A percentile compares a stretch with the other conserved stretches of the same genome.
Evolutionary conservation across 2,113 vertebrate genomes (phyloP).

Genomic region (Columba janthina): DNA sequence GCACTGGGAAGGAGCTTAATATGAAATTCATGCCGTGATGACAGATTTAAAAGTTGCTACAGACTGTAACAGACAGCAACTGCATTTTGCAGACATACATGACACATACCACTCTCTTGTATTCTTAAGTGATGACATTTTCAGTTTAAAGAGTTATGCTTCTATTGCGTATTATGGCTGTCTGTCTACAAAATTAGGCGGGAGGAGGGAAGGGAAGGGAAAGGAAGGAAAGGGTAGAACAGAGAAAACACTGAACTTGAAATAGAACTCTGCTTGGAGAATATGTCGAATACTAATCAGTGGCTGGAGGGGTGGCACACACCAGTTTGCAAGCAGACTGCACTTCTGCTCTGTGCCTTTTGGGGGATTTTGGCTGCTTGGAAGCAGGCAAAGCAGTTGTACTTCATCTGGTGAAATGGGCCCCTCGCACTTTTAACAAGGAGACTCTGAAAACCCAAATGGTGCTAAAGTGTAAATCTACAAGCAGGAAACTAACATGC

Average conservation of each 20-base stretch:
- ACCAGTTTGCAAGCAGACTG: conserved; percentile 68
- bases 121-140: conserved; percentile 95
- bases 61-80: conserved; percentile 91
- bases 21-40: conserved; percentile 87
- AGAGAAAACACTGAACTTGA: conserved; percentile 82
- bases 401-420: conserved; percentile 63
- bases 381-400: conserved; percentile 53
- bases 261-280: conserved; percentile 80
- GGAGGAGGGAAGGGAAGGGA: conserved; percentile 45
- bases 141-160: conserved; percentile 90
- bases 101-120: conserved; percentile 85
- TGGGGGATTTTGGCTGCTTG: conserved; percentile 34
- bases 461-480: conserved; percentile 79
- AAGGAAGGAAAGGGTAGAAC: conserved; percentile 23
- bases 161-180: conserved; percentile 79
- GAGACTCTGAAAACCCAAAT: conserved; percentile 69
- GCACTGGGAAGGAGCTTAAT: conserved; percentile 83
- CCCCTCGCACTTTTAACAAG: conserved; percentile 68
- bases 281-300: conserved; percentile 88
- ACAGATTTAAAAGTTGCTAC: conserved; percentile 99
- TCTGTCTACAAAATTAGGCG: conserved; percentile 73
- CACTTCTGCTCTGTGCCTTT: conserved; percentile 72
- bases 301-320: conserved; percentile 72
- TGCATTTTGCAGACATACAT: conserved; percentile 89
- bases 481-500: conserved; percentile 72